A percentile compares a stretch with the other conserved stretches of the same genome.
phyloP scores from a whole-genome alignment of 2,888 invertebrate genomes.

The Stomorhina lunata region DNA sequence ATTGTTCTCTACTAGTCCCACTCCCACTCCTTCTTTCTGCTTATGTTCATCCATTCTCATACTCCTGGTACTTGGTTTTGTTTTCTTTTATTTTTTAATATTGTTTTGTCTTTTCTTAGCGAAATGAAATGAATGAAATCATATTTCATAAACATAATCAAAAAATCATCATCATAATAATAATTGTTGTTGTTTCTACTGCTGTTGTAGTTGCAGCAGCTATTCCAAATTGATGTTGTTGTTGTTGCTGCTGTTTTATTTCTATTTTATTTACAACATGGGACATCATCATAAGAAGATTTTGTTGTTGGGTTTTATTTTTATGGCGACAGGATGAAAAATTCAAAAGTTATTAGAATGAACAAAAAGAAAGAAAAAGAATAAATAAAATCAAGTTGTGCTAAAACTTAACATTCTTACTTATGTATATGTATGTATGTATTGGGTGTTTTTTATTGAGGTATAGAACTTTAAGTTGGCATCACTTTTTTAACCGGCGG shows the following conservation, averaged over 20 bases:
- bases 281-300: constrained; percentile 63
- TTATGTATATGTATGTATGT: background rate
- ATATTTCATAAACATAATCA: constrained; percentile 65
- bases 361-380: constrained; percentile 33
- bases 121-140: constrained; percentile 73
- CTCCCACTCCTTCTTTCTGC: background rate
- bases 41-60: constrained; percentile 7
- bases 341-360: constrained; percentile 56
- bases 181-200: background rate
- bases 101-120: constrained; percentile 69
- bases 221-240: constrained; percentile 5
- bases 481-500: too few relatives aligned
- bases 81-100: constrained; percentile 30
- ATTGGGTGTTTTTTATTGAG: background rate
- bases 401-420: constrained; percentile 30
- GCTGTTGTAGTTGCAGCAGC: constrained; percentile 1
- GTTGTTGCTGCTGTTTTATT: constrained; percentile 33
- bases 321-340: constrained; percentile 19
- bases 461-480: too few relatives aligned
- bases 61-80: constrained; percentile 39
- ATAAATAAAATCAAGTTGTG: constrained; percentile 28
- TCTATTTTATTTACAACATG: constrained; percentile 66
- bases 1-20: constrained; percentile 62
- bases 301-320: constrained; percentile 12
- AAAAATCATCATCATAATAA: constrained; percentile 52